Percentiles rank a stretch among this genome's conserved stretches.
These are phyloP conservation scores for Ahaetulla prasina DNA, from an alignment of 2,113 vertebrate species.

Conservation along the genomic window DNA sequence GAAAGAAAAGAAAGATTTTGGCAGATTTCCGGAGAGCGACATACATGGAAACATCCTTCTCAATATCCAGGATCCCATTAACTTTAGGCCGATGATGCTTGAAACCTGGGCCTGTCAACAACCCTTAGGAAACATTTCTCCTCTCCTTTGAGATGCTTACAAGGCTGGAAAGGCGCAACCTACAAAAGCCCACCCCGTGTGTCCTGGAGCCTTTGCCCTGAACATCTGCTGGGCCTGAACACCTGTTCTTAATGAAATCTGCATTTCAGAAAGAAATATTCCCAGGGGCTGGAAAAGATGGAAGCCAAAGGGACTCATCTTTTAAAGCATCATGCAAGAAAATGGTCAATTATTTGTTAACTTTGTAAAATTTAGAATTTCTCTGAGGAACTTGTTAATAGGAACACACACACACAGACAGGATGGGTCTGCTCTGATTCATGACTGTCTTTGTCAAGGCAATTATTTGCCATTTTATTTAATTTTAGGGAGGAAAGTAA, in stretches of 20 bases:
- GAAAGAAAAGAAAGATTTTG: background rate
- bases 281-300: background rate
- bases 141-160: background rate
- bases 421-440: background rate
- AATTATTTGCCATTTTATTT: background rate
- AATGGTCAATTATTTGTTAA: background rate
- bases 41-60: background rate
- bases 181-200: background rate
- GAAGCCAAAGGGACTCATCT: background rate
- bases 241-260: background rate
- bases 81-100: background rate
- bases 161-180: background rate
- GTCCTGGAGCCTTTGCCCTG: background rate
- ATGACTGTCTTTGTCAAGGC: background rate
- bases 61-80: background rate
- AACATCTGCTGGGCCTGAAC: background rate
- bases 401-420: fast-evolving
- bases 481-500: background rate
- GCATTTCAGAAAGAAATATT: background rate
- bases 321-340: background rate
- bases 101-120: background rate
- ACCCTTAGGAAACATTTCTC: background rate
- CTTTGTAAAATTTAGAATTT: background rate
- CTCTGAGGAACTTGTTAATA: background rate
- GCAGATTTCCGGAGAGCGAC: background rate